Percentiles rank a stretch among this genome's conserved stretches.
Evolutionary conservation across 2,113 vertebrate species (phyloP).

Genomic region (Bostrychus sinensis): DNA sequence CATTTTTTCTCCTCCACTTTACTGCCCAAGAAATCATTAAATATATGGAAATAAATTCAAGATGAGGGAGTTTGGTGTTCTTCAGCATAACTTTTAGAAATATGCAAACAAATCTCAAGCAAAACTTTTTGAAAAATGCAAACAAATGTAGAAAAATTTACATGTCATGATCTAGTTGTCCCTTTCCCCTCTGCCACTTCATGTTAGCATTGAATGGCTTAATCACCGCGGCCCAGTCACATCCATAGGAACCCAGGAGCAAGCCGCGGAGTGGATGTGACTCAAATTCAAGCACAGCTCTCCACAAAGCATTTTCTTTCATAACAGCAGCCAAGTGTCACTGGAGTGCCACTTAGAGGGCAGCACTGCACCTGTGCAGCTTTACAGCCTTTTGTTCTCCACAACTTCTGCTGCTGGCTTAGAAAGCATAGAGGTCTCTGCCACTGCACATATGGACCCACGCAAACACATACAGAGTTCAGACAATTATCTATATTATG

Average conservation of each 20-base stretch:
- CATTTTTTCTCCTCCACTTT: no score
- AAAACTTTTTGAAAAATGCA: background rate
- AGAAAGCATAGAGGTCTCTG: conserved; percentile 7
- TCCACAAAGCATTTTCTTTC: conserved; percentile 34
- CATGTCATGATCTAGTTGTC: background rate
- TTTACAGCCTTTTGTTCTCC: conserved; percentile 33
- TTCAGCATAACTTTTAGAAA: background rate
- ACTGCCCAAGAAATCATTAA: conserved; percentile 10
- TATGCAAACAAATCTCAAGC: background rate
- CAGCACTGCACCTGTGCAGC: conserved; percentile 31
- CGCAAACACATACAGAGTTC: background rate
- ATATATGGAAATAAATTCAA: conserved; percentile 10
- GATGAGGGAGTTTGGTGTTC: background rate
- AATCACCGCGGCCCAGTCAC: conserved; percentile 30
- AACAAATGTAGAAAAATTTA: background rate
- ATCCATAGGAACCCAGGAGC: conserved; percentile 33
- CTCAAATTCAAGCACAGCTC: conserved; percentile 52
- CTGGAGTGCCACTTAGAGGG: conserved; percentile 47
- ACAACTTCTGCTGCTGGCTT: conserved; percentile 11
- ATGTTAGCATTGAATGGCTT: conserved; percentile 38
- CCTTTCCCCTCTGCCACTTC: conserved; percentile 20
- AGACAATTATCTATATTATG: background rate
- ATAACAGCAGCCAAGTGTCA: conserved; percentile 38
- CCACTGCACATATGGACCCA: conserved; percentile 19
- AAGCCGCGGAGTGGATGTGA: conserved; percentile 41